Conservation (phyloP, 2,113 vertebrate genomes). For the Seriola aureovittata region DNA sequence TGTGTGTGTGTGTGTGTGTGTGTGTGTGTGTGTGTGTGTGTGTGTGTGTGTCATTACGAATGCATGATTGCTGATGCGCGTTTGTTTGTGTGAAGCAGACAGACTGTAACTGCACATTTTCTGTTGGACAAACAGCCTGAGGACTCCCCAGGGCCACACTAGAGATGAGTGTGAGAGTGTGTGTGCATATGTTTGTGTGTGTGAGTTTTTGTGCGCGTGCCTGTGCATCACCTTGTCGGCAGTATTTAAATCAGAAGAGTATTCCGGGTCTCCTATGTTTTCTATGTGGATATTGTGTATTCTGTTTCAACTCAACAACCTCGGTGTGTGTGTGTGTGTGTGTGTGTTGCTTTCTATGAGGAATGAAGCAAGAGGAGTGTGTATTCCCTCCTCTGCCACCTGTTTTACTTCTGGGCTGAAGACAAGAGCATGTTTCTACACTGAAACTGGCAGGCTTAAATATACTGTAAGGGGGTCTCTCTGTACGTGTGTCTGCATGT, state of each 20-base stretch:
- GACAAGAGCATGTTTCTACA: constrained; percentile 37
- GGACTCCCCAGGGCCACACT: constrained; percentile 65
- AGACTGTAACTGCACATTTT: constrained; percentile 54
- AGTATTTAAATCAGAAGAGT: background rate
- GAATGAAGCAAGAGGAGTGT: constrained; percentile 66
- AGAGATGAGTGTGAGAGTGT: constrained; percentile 28
- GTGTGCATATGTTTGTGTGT: background rate
- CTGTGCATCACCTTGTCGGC: background rate
- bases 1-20: background rate
- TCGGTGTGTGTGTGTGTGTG: background rate
- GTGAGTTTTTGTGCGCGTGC: background rate
- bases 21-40: background rate
- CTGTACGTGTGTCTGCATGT: background rate
- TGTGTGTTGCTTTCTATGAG: constrained; percentile 18
- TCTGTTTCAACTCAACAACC: background rate
- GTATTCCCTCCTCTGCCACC: constrained; percentile 73
- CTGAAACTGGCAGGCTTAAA: constrained; percentile 49
- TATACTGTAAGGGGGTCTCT: constrained; percentile 16
- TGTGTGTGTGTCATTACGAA: constrained; percentile 2
- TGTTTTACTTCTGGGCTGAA: constrained; percentile 69
- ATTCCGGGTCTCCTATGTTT: background rate
- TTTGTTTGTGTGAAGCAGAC: constrained; percentile 29
- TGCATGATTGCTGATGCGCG: background rate
- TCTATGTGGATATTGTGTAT: background rate
- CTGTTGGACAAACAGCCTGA: constrained; percentile 76